Base-by-base conservation (phyloP, 1,140 invertebrate species). In the Drosophila mauritiana region DNA sequence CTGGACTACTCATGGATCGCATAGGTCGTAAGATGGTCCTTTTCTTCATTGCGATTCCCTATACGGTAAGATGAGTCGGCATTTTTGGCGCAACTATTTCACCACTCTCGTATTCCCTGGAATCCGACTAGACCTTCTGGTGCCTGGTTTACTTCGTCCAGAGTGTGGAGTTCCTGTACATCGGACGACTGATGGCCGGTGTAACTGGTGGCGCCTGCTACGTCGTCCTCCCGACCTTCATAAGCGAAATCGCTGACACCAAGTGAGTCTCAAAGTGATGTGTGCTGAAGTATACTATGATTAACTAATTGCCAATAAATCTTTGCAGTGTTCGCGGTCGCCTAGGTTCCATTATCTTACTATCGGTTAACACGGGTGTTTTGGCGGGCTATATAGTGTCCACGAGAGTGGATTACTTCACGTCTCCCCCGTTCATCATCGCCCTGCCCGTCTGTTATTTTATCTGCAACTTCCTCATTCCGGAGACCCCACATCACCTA, bases 321-420 rank as follows among this genome's bases (percentile, higher is more conserved):
- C 57, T 25, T 8, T 39, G 10, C 51, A 97, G 84, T 10, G 94
- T 97, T 37, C 93, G 97, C 54, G 97, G 97, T 11, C 93, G 95
- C 0, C 93, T 98, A 1, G 97, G 97, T 0, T 95, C 97, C 0
- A 95, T 96, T 83, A 96, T 97, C 67, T 96, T 97, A 90, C 92
- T 98, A 0, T 96, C 96, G 62, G 93, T 98, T 0, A 96, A 96
- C 3, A 90, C 95, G 11, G 97, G 97, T 0, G 97, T 97, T 25
- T 92, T 98, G 0, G 92, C 95, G 27, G 95, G 95, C 0, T 98
- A 96, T 88, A 93, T 95, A 0, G 75, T 97, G 0, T 97, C 97
- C 2, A 93, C 94, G n/a, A 93, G 93, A 65, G 92, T 95, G 0
- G 92, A 92, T 27, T 97, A 95, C 94, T 93, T 93, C 31, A 91